Evolutionary conservation across 1,140 invertebrate species (phyloP), one percentile per base, ranked within the genome.

Genomic region (Lepidurus packardi): DNA sequence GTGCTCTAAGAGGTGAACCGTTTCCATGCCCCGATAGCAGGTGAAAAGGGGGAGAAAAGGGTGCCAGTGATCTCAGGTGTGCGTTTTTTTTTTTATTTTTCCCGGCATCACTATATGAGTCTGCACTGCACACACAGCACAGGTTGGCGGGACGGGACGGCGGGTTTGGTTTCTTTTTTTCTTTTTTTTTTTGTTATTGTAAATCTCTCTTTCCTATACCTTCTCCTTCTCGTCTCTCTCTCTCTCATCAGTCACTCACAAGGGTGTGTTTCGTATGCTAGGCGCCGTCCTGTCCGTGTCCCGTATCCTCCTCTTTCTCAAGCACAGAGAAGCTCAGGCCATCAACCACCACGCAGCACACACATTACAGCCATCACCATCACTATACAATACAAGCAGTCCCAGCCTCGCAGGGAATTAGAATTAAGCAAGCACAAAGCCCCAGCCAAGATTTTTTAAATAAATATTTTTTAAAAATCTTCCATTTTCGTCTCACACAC

Each of bases 181-280:
- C n/a, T n/a, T n/a, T 65, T 65, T 21, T 65, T 65, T 65, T 65
- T 65, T 65, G n/a, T 21, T 65, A n/a, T 65, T 65, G 16, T 65
- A 9, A 65, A 21, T n/a, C 16, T 65, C 53, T 47, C 45, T 65
- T 21, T 34, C 6, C 53, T 65, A 65, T 65, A 65, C 53, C 53
- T 65, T 65, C 53, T 65, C 53, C 21, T 7, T 65, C 53, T 65
- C 53, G 8, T 65, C 53, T 65, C 53, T n/a, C 53, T n/a, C 53
- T 65, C 53, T 65, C 53, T 65, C 53, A 65, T 65, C 53, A 65
- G 53, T 65, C 53, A 65, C 53, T 65, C 53, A 65, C 53, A 65
- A 34, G 53, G 53, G 53, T 65, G 53, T 65, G 53, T 65, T 65
- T 65, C 53, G 53, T 65, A 65, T 65, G 53, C 53, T 13, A 65